Percentiles rank a stretch among this genome's conserved stretches.
These are phyloP conservation scores for Heterodera filipjevi DNA, from an alignment of 2,888 invertebrate genomes.

Conservation along the genomic window DNA sequence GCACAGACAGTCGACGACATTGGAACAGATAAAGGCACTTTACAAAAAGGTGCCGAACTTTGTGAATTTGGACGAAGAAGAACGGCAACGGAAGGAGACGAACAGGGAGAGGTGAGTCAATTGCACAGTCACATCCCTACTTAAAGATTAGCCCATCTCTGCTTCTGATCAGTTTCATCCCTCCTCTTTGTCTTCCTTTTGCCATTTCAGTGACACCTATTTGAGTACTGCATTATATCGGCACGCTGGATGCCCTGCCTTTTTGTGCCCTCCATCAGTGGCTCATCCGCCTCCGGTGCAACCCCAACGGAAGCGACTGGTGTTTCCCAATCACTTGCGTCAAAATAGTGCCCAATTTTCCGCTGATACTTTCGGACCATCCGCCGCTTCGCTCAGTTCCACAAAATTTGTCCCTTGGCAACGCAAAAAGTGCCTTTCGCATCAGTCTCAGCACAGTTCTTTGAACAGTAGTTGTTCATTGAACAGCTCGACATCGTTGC, in stretches of 20 bases:
- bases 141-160: too few relatives aligned
- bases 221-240: not conserved
- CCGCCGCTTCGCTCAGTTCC: not conserved
- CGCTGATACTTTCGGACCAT: not conserved
- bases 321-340: not conserved
- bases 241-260: not conserved
- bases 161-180: too few relatives aligned
- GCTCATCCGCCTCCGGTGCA: not conserved
- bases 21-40: constrained; percentile 29
- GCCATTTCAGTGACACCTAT: not conserved
- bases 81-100: not conserved
- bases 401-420: not conserved
- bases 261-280: not conserved
- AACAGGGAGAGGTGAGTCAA: not conserved
- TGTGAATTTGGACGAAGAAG: constrained; percentile 13
- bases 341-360: not conserved
- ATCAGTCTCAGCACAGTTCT: not conserved
- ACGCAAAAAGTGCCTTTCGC: constrained; percentile 1
- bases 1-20: constrained; percentile 13
- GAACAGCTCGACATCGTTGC: not conserved
- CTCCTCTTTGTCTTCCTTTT: not conserved
- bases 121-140: too few relatives aligned
- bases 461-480: not conserved
- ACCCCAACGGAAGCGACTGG: not conserved
- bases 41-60: constrained; percentile 34